Conservation (phyloP, 2,797 vertebrate species). For the Adelosebastes latens region DNA sequence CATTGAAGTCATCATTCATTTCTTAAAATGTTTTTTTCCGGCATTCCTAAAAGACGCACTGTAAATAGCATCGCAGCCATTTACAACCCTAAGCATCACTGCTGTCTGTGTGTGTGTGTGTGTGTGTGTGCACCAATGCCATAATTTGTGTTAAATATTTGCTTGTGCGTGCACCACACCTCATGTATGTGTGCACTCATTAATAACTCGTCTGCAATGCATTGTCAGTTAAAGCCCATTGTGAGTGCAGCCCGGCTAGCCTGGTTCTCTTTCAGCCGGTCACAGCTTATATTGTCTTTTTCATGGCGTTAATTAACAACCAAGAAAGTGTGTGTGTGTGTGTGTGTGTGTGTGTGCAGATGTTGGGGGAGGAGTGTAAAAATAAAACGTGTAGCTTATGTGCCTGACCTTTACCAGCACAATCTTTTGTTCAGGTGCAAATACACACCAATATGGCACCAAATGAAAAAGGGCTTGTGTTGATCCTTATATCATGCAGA, state of each 20-base stretch:
- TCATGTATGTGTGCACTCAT: constrained; percentile 33
- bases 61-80: constrained; percentile 37
- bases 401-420: background rate
- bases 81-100: constrained; percentile 19
- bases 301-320: constrained; percentile 61
- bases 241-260: constrained; percentile 28
- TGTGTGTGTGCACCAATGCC: background rate
- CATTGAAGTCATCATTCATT: constrained; percentile 63
- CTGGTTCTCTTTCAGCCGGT: constrained; percentile 44
- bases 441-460: background rate
- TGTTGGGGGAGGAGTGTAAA: background rate
- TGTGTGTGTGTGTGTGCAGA: background rate
- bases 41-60: constrained; percentile 31
- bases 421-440: constrained; percentile 31
- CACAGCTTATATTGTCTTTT: constrained; percentile 42
- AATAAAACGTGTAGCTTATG: background rate
- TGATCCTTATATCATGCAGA: background rate
- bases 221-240: constrained; percentile 58
- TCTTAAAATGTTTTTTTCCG: constrained; percentile 49
- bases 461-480: constrained; percentile 37
- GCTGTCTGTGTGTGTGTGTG: background rate
- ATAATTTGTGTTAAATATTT: background rate
- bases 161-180: background rate
- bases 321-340: constrained; percentile 4
- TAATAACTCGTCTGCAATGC: constrained; percentile 55